phyloP scores from a whole-genome alignment of 2,113 vertebrate genomes.

The Sterna hirundo region DNA sequence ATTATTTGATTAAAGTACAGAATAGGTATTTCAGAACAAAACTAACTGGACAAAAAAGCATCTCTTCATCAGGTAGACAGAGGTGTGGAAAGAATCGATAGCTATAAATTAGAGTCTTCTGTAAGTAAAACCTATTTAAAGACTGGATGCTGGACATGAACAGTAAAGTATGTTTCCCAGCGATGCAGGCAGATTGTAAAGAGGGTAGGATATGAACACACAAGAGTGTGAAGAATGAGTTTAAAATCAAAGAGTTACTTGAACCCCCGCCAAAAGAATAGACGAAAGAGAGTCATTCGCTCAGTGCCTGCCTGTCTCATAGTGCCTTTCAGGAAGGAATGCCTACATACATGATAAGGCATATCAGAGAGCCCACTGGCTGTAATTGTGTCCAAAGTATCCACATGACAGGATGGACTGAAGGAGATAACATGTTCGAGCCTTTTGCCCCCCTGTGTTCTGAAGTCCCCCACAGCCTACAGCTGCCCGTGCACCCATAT shows the following conservation, averaged over 20 bases:
- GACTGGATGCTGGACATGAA: not conserved
- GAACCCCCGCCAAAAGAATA: not conserved
- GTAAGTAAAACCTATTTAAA: slow-evolving; percentile 21
- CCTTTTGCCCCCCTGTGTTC: not conserved
- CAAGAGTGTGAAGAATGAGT: not conserved
- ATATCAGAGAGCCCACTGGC: not conserved
- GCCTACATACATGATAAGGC: not conserved
- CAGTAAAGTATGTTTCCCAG: not conserved
- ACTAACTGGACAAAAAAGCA: not conserved
- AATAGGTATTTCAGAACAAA: not conserved
- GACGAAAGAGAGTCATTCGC: not conserved
- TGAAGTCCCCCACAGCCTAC: not conserved
- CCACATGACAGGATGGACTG: not conserved
- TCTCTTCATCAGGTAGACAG: slow-evolving; percentile 1
- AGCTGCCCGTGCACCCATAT: accelerated
- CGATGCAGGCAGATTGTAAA: not conserved
- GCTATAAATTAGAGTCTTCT: slow-evolving; percentile 13
- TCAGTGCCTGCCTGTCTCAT: not conserved
- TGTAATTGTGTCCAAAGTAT: not conserved
- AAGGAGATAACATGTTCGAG: not conserved
- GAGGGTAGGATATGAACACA: not conserved
- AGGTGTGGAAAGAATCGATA: not conserved
- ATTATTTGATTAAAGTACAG: slow-evolving; percentile 44
- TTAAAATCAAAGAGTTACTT: not conserved
- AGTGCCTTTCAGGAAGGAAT: not conserved